Evolutionary conservation across 2,113 vertebrate genomes (phyloP).

Genomic region (Probosciger aterrimus): DNA sequence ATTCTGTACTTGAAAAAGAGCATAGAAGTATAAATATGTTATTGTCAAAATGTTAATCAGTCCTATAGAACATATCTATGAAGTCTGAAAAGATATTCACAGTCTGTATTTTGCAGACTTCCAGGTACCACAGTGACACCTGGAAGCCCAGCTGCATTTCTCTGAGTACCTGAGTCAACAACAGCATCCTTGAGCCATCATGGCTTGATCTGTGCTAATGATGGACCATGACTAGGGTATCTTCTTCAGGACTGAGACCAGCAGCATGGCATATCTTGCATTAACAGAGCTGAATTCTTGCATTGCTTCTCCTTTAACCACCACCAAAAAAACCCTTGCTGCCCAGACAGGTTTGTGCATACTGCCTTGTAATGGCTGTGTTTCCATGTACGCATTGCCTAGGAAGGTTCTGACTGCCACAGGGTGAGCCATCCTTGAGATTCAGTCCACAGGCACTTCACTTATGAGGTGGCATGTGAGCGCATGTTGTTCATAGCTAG

Average conservation of each 20-base stretch:
- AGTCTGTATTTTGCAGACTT: not conserved
- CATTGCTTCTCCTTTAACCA: not conserved
- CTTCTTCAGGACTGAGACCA: not conserved
- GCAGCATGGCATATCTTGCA: not conserved
- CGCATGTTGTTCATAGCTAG: too few species aligned
- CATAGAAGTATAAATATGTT: not conserved
- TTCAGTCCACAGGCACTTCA: not conserved
- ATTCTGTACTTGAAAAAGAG: not conserved
- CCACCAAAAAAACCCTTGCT: not conserved
- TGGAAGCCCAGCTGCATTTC: not conserved
- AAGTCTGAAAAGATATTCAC: not conserved
- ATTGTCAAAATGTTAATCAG: not conserved
- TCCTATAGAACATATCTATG: not conserved
- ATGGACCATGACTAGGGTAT: too few species aligned
- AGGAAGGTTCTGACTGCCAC: not conserved
- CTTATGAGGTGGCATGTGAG: rapidly evolving
- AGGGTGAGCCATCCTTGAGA: not conserved
- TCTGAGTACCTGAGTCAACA: not conserved
- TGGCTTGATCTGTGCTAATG: not conserved
- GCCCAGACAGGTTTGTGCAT: not conserved
- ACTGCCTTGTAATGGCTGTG: not conserved
- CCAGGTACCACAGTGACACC: not conserved
- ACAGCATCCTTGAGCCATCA: not conserved
- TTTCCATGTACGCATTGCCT: rapidly evolving
- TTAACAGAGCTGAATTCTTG: not conserved